Evolutionary conservation across 2,113 vertebrate genomes (phyloP), one percentile per base, ranked within the genome.

Genomic region (Rallus limicola): DNA sequence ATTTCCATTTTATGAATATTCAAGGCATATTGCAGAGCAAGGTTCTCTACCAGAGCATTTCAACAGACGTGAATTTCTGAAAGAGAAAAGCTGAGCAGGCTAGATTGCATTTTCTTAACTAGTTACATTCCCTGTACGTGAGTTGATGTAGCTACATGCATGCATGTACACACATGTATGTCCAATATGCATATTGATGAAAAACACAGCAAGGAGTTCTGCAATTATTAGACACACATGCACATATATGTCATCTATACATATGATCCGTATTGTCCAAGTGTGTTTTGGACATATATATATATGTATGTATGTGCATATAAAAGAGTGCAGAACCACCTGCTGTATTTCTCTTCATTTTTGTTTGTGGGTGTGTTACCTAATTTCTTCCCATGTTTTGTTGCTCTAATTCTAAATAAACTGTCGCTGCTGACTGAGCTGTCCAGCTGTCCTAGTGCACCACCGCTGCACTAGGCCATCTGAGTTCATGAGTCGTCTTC

Each of bases 61-160:
- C 48, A 90, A 77, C 23, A 93, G 63, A 38, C 13, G 0, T 28
- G 29, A 11, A n/a, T 64, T 90, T 95, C 82, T 90, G 68, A 76
- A 91, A 48, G 42, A 82, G 33, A 76, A 95, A 59, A 88, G 67
- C 58, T 59, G 87, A 88, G 28, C 36, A 93, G 70, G 53, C n/a
- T 92, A 29, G 59, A 83, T 68, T 72, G 31, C 15, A 48, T 89
- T 75, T 82, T 68, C 60, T 84, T 50, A 59, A 11, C 55, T 82
- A 74, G 13, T 63, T 77, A 6, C 4, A 1, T 85, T 80, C 55
- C 76, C 59, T 34, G 0, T n/a, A 8, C 63, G 60, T 48, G 4
- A 3, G 1, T 69, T 58, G 81, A 18, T 59, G 25, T 44, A 63
- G 42, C 65, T 36, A 50, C 11, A 15, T 40, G 12, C 23, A 28